These are phyloP conservation scores for Verasper variegatus DNA, from an alignment of 2,113 vertebrate genomes.

Conservation along the genomic window DNA sequence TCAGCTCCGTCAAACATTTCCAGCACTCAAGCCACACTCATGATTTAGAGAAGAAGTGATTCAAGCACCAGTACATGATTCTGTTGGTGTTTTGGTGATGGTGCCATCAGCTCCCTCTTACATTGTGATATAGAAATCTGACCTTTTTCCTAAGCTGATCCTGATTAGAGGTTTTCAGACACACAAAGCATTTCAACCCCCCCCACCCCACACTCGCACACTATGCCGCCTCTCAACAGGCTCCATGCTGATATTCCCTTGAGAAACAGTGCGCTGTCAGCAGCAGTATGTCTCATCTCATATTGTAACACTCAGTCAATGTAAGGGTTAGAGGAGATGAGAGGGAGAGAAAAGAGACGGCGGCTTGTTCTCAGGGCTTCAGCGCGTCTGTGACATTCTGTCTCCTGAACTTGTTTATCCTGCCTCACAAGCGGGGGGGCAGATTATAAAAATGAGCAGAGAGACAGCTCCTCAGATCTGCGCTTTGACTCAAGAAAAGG, in stretches of 20 bases:
- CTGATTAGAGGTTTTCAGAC: conserved; percentile 67
- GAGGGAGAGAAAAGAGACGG: conserved; percentile 29
- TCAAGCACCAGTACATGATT: background rate
- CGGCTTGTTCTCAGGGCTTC: conserved; percentile 19
- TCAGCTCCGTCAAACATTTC: background rate
- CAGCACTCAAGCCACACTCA: background rate
- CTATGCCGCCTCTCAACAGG: conserved; percentile 55
- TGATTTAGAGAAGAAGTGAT: background rate
- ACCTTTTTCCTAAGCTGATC: conserved; percentile 66
- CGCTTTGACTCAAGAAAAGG: conserved; percentile 60
- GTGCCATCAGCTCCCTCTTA: conserved; percentile 15
- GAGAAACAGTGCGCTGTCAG: conserved; percentile 66
- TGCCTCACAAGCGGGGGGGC: conserved; percentile 2
- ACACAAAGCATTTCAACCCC: conserved; percentile 37
- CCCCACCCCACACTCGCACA: conserved; percentile 18
- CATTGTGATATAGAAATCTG: conserved; percentile 65
- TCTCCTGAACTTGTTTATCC: conserved; percentile 59
- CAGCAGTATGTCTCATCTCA: conserved; percentile 70
- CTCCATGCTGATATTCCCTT: conserved; percentile 75
- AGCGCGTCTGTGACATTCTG: conserved; percentile 62
- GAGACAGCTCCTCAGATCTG: conserved; percentile 41
- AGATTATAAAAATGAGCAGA: conserved; percentile 39
- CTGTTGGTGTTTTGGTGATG: background rate
- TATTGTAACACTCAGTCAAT: conserved; percentile 55
- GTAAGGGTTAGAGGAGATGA: conserved; percentile 40